Percentiles rank a stretch among this genome's conserved stretches.
phyloP scores from a whole-genome alignment of 2,797 vertebrate species.

The Acipenser oxyrinchus region DNA sequence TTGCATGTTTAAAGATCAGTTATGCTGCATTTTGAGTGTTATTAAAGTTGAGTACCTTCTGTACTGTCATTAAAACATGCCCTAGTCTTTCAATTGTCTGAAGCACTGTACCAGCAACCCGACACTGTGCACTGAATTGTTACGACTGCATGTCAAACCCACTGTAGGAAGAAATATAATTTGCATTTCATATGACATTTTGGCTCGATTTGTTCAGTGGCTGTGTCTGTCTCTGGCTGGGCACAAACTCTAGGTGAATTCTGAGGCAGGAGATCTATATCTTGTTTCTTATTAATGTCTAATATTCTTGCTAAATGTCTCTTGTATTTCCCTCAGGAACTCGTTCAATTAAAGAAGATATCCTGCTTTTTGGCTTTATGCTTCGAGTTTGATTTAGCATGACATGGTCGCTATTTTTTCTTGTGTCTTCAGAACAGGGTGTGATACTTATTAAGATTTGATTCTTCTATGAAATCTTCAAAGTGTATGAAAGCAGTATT shows the following conservation, averaged over 20 bases:
- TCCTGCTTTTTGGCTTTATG: not conserved
- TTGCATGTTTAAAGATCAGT: no score
- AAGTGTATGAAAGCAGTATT: no score
- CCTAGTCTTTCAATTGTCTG: no score
- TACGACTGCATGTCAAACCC: not conserved
- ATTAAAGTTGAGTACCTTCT: no score
- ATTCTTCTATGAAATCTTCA: no score
- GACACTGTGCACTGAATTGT: not conserved
- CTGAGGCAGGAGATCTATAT: not conserved
- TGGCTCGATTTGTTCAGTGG: not conserved
- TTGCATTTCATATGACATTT: not conserved
- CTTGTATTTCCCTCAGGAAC: not conserved
- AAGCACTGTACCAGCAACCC: no score
- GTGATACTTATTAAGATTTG: no score
- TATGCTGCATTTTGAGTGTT: no score
- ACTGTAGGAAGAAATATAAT: not conserved
- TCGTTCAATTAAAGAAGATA: not conserved
- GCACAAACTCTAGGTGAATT: not conserved
- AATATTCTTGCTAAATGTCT: constrained; percentile 5
- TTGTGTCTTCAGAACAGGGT: not conserved
- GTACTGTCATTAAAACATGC: no score
- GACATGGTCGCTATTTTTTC: not conserved
- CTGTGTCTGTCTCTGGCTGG: not conserved
- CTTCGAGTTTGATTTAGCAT: not conserved
- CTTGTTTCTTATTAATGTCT: not conserved